Evolutionary conservation across 1,140 invertebrate species (phyloP), one percentile per base, ranked within the genome.

Genomic region (Macrostomum lignano): DNA sequence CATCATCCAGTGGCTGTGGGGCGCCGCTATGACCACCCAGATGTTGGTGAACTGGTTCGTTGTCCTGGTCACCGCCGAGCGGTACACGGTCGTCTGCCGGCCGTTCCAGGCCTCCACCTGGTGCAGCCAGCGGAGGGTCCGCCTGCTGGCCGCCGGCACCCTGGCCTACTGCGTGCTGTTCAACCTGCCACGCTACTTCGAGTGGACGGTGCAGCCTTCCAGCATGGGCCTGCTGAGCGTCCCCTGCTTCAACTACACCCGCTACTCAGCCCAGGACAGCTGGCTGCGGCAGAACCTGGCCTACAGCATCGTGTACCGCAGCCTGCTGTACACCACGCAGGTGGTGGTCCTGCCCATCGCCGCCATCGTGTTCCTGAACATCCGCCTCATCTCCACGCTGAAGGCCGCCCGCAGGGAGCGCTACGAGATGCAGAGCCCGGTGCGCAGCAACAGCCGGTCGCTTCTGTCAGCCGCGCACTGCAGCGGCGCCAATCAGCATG

Each of bases 1-100:
- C 22, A 25, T 38, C 3, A 14, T 38, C 5, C 25, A 31, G 28
- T 36, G 28, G 26, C 11, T 38, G 4, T 23, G 17, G 19, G 23
- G 32, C 15, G 15, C 13, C 7, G 36, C 15, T 13, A 33, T 31
- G 19, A 36, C 33, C 13, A 30, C 30, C 11, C 36, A 38, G 21
- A 38, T 30, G n/a, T 11, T 15, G 9, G 33, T 30, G 26, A 38
- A 33, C 24, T 38, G 36, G 36, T 15, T 38, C n/a, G 26, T 30
- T n/a, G 17, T 36, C 7, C 17, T 38, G n/a, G 25, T 38, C 5
- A 30, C 36, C 3, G 29, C 17, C 3, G 36, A 38, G 21, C 35
- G 36, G 13, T 38, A 33, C 19, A 19, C 25, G 20, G 36, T 23
- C 10, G 11, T 38, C 5, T 36, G 15, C 10, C 13, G 21, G 10